Conservation (phyloP, 2,797 vertebrate species). For the Holocentrus rufus region DNA sequence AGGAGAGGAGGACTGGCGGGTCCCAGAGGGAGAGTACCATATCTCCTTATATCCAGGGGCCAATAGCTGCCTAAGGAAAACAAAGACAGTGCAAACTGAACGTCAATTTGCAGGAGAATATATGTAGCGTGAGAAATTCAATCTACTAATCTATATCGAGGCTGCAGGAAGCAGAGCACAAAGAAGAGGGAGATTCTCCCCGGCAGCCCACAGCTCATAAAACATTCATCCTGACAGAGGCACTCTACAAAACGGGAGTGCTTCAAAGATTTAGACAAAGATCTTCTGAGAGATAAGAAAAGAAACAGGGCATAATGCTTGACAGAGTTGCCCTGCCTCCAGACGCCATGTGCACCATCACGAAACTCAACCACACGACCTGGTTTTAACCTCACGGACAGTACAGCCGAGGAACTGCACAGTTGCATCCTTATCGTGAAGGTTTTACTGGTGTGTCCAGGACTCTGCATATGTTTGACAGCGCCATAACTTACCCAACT, state of each 20-base stretch:
- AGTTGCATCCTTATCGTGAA: conserved; percentile 4
- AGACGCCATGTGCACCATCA: not conserved
- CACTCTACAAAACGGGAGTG: conserved; percentile 46
- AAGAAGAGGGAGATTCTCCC: conserved; percentile 28
- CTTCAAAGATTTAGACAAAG: conserved; percentile 60
- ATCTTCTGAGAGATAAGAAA: conserved; percentile 34
- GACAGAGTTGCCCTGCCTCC: not conserved
- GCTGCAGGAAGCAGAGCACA: conserved; percentile 30
- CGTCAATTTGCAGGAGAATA: conserved; percentile 21
- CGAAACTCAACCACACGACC: conserved; percentile 35
- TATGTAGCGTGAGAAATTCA: conserved; percentile 14
- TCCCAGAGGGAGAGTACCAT: conserved; percentile 85
- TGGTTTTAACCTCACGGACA: not conserved
- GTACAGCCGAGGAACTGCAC: not conserved
- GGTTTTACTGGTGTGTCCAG: conserved; percentile 22
- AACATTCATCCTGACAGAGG: conserved; percentile 64
- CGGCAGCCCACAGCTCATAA: conserved; percentile 63
- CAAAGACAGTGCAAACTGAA: conserved; percentile 37
- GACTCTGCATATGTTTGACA: conserved; percentile 45
- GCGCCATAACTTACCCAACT: conserved; percentile 18
- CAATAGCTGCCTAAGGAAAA: conserved; percentile 86
- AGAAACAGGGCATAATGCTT: conserved; percentile 25
- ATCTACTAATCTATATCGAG: conserved; percentile 28
- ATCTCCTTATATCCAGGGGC: conserved; percentile 91
- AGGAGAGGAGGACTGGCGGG: conserved; percentile 78